Evolutionary conservation across 2,797 vertebrate species (phyloP), one percentile per base, ranked within the genome.

Genomic region (Scleropages formosus): DNA sequence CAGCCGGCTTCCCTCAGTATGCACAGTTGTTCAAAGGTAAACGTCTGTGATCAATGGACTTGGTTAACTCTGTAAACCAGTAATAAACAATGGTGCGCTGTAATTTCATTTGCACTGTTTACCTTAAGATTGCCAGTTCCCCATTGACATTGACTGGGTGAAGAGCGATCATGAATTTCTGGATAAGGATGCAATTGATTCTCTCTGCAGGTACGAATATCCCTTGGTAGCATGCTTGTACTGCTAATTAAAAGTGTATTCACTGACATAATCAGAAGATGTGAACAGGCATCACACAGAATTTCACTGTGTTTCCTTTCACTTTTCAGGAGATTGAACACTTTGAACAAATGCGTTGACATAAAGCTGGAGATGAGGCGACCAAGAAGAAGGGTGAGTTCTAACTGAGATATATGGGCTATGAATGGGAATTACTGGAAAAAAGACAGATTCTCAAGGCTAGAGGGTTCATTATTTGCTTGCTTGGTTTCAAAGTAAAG

Each of bases 1-100:
- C 93, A 0, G 94, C 94, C 10, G 95, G 95, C 27, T 96, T 96
- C 73, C 95, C 95, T 72, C 94, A 95, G 82, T 96, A 96, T 53
- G 92, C 88, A 64, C 94, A 95, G 78, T 84, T 96, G 31, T 96
- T 94, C 85, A 91, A 89, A 92, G 94, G 95, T 94, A 94, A 83
- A 86, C 79, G 82, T 69, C 60, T 26, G 64, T 39, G 62, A 1
- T 10, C 18, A 24, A 44, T 27, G n/a, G 22, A 58, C 4, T 3
- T 31, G 49, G 78, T 0, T 63, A 70, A 53, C 63, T 27, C 4
- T 53, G 72, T 63, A 22, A 75, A 24, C 39, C 46, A 77, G 46
- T 66, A 26, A 16, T 7, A 27, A 1, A 6, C 75, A 58, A 10
- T 75, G 72, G 64, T 73, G 10, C 49, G 1, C 18, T 27, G 46